Base-by-base conservation (phyloP, 2,888 invertebrate genomes). In the Drosophila siamana region DNA sequence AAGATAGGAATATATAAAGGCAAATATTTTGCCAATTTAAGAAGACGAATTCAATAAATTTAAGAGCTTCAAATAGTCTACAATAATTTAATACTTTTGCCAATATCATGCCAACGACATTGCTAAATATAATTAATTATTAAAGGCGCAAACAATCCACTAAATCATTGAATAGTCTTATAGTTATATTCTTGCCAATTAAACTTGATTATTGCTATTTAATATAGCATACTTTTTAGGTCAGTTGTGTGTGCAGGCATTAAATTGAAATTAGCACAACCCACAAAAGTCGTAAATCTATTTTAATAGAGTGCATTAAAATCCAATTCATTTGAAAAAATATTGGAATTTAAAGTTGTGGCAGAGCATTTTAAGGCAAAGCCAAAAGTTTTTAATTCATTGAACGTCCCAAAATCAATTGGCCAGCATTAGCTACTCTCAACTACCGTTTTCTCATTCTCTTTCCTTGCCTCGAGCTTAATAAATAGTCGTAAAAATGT, bases 401-500 rank as follows among this genome's bases (percentile, higher is more conserved):
- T 26, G 7, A 24, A 24, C 24, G 24, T 11, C 11, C 30, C 33
- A 1, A 33, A 43, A 43, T 43, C 22, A 9, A 43, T 22, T 43
- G 43, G 22, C 26, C 6, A 26, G 26, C 6, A 26, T 26, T 7
- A 26, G 26, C 11, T n/a, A 6, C n/a, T 7, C n/a, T 43, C n/a
- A 11, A 1, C 16, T 8, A 8, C 11, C n/a, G 4, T 33, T n/a
- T 33, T 30, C 30, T 7, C 30, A 16, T 6, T 13, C 1, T 4
- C 2, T 2, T 4, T 7, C 40, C 15, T 3, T 30, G 41, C 0
- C 28, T 11, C 8, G 13, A 28, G 28, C 15, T 48, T 24, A 48
- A 41, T 33, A 51, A 60, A 60, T 43, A 43, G n/a, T 51, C 28
- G 16, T 22, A 19, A 52, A 26, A 30, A 61, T 54, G 55, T 55